These are phyloP conservation scores for Brachionus paranguensis DNA, from an alignment of 1,140 invertebrate genomes.

Conservation along the genomic window DNA sequence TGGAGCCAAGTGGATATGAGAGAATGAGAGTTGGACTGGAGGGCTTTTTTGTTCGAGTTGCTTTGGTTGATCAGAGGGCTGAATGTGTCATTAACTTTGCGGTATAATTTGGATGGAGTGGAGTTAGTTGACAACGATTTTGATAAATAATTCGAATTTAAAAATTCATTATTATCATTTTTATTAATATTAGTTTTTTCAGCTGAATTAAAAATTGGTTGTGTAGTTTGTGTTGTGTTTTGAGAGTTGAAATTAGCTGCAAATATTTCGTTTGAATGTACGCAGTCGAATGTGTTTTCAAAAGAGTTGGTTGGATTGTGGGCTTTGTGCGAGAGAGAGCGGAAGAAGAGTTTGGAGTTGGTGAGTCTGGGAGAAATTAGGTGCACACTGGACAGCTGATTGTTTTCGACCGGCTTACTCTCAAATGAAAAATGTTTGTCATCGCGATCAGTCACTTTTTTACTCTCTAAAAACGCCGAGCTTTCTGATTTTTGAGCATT, in stretches of 20 bases:
- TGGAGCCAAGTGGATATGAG: not conserved
- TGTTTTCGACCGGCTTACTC: not conserved
- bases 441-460: not conserved
- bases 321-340: not conserved
- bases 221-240: conserved; percentile 3
- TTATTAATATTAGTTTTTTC: conserved; percentile 23
- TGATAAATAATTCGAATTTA: conserved; percentile 22
- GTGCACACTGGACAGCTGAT: not conserved
- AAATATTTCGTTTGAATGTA: not conserved
- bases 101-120: conserved; percentile 17
- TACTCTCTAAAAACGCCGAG: not conserved
- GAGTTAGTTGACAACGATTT: conserved; percentile 24
- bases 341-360: not conserved
- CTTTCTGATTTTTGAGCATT: not conserved
- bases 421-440: not conserved
- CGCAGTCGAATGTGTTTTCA: not conserved
- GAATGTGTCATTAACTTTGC: not conserved
- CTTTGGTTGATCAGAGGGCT: not conserved
- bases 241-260: not conserved
- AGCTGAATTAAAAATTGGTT: not conserved
- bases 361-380: not conserved
- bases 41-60: not conserved
- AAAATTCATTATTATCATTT: conserved; percentile 28
- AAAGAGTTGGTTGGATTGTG: not conserved
- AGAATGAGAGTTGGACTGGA: not conserved